Base-by-base conservation (phyloP, 2,888 invertebrate genomes). In the Platycheirus rosarum region DNA sequence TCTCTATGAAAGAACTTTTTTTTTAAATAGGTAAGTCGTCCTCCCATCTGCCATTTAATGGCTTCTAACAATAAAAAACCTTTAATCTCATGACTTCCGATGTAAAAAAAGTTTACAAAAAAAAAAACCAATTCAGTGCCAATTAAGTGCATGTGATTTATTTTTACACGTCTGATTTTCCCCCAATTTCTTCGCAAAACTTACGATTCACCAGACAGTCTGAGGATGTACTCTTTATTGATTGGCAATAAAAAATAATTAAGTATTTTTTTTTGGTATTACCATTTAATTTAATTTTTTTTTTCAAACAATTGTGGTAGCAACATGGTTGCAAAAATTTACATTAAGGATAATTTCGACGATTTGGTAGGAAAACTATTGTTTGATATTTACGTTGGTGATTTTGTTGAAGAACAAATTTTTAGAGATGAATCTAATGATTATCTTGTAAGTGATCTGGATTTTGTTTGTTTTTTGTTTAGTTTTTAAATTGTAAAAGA, bases 361-460 rank as follows among this genome's bases (percentile, higher is more conserved):
- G 90, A 89, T 85, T 87, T 89, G 85, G 86, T 90, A 51, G 88
- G 88, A 63, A 84, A 88, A 7, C 86, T 87, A 68, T 85, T 87
- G 48, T 86, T 87, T 84, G 86, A 87, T n/a, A 86, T 86, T 73
- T 89, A 88, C 70, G 74, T 85, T 66, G 90, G 88, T 60, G 87
- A 87, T 86, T 89, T 90, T 89, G 86, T 89, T 65, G 78, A 86
- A 62, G 89, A 90, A 80, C 87, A 90, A 85, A 89, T 89, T 85
- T 89, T 89, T 86, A 77, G 86, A 49, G 87, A 88, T 85, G 88
- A 88, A 74, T 85, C 71, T 18, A 85, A 87, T 75, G 88, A 88
- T 84, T 88, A 87, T 85, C 85, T 88, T 85, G 89, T 89, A 86
- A 89, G 89, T 88, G 7, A 13, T 51, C n/a, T n/a, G n/a, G n/a